Conservation (phyloP, 1,140 invertebrate species). For the Cepaea nemoralis region DNA sequence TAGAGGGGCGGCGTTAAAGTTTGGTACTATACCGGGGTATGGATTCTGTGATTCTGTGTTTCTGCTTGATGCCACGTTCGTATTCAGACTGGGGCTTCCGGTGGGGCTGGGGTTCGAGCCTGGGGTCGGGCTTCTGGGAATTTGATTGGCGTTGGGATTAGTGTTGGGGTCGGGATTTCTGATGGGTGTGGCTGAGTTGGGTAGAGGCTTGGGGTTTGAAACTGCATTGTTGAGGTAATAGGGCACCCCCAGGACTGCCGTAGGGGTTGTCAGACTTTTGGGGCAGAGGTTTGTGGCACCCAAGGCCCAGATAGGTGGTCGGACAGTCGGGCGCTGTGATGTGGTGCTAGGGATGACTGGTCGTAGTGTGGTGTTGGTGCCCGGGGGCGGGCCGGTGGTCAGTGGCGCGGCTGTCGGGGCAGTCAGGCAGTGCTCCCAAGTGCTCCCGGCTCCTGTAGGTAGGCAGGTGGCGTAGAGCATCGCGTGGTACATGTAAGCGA, state of each 20-base stretch:
- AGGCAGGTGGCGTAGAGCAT: conserved; percentile 4
- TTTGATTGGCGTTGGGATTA: too few species aligned
- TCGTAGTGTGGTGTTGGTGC: background rate
- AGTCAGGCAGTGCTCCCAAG: background rate
- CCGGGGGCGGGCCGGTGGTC: background rate
- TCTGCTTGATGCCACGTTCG: too few species aligned
- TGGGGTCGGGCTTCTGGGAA: too few species aligned
- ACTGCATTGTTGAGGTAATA: background rate
- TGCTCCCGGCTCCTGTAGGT: background rate
- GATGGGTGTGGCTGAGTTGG: too few species aligned
- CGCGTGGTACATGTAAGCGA: conserved; percentile 19
- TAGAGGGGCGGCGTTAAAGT: too few species aligned
- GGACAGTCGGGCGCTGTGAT: background rate
- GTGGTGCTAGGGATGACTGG: background rate
- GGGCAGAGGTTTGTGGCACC: background rate
- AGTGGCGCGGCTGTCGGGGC: background rate
- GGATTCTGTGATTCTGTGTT: too few species aligned
- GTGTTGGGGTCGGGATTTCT: too few species aligned
- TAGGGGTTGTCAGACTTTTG: background rate
- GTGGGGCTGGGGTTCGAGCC: too few species aligned
- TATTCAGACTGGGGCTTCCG: too few species aligned
- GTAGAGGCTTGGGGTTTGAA: too few species aligned
- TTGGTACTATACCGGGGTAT: too few species aligned
- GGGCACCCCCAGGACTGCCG: background rate
- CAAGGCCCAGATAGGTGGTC: background rate